Evolutionary conservation across 2,888 invertebrate genomes (phyloP), one percentile per base, ranked within the genome.

Genomic region (Drosophila crucigera): DNA sequence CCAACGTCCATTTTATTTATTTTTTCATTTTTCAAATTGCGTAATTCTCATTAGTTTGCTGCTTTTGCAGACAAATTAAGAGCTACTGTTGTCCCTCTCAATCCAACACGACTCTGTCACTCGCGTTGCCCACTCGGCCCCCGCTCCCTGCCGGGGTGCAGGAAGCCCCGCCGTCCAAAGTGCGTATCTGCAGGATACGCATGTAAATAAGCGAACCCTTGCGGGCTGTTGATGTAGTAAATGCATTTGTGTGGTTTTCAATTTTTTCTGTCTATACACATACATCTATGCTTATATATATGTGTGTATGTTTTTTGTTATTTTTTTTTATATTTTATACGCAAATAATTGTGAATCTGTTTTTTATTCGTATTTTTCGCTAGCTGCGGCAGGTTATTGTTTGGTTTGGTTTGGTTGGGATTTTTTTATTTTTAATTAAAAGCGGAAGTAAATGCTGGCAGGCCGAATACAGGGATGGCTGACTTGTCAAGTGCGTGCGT

Each of bases 31-130:
- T 82, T 83, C 77, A 86, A 89, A 91, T 89, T 89, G 89, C 89
- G 91, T 89, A 91, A 91, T 91, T 89, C 90, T 89, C 90, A 89
- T 89, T 91, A 89, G 88, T 86, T 85, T 88, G 90, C 80, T 70
- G 90, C 88, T 74, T 87, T 84, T 89, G 86, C 91, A 71, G 84
- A 80, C 83, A 87, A 87, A 91, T 85, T 85, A 87, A 91, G 88
- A 85, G 85, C 82, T 61, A 25, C 67, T 68, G 87, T 62, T 68
- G 54, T 69, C 53, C 39, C 39, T 54, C 56, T 67, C 49, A 63
- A 56, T 22, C 72, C 63, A 25, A 49, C 47, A 52, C 43, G 30
- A 47, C 61, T 60, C 50, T 62, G 61, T 68, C 50, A 47, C 53
- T 53, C 43, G 35, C 28, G 5, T 43, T 28, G 28, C 43, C 50